These are phyloP conservation scores for Acanthurus lineatus DNA, from an alignment of 2,797 vertebrate genomes.

Conservation along the genomic window DNA sequence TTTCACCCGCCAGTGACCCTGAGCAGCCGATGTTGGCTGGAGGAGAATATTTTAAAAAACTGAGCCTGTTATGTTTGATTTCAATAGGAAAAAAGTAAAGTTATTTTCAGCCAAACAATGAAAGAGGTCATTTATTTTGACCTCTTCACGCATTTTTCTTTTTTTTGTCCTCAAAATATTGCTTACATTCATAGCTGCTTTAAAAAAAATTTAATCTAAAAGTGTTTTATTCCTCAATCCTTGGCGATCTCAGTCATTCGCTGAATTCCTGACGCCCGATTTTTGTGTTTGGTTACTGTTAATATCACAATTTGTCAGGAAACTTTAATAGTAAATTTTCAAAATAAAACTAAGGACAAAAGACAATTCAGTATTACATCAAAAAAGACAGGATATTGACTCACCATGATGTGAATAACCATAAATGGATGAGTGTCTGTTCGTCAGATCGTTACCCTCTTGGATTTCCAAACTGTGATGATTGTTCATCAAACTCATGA, in stretches of 20 bases:
- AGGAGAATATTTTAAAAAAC: conserved; percentile 40
- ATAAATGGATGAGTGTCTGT: conserved; percentile 55
- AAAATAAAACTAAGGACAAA: background rate
- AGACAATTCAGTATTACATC: background rate
- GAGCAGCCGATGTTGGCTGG: background rate
- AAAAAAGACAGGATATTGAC: conserved; percentile 1
- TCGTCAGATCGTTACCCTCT: conserved; percentile 16
- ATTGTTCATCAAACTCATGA: conserved; percentile 60
- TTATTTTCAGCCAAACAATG: background rate
- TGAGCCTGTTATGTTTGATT: background rate
- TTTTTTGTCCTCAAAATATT: no score
- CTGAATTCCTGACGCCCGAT: background rate
- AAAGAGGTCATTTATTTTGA: no score
- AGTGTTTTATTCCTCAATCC: no score
- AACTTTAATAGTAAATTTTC: background rate
- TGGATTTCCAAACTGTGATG: conserved; percentile 36
- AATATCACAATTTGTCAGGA: background rate
- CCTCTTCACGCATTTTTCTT: no score
- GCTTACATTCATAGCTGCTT: no score
- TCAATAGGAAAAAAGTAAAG: background rate
- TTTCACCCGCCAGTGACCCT: conserved; percentile 47
- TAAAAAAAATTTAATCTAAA: no score
- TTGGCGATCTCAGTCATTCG: background rate
- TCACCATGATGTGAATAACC: conserved; percentile 20
- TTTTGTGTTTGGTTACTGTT: background rate